phyloP scores from a whole-genome alignment of 2,797 vertebrate species.

The Chelidonichthys spinosus region DNA sequence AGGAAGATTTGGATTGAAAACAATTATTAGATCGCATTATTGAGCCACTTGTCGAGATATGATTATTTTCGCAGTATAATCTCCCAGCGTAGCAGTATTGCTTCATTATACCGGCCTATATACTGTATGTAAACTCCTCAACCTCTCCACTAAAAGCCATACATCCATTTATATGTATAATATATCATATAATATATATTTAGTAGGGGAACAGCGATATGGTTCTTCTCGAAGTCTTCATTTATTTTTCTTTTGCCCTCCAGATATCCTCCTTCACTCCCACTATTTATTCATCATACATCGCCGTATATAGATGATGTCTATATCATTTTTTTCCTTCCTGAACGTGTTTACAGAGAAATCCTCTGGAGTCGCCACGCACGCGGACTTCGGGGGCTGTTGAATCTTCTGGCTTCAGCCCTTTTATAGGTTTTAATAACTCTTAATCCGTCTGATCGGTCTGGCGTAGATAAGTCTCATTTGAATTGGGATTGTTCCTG shows the following conservation, averaged over 20 bases:
- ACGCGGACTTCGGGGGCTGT: constrained; percentile 80
- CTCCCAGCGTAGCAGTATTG: not conserved
- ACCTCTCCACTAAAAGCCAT: not conserved
- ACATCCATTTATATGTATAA: too few relatives aligned
- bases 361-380: constrained; percentile 68
- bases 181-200: too few relatives aligned
- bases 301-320: constrained; percentile 50
- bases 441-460: constrained; percentile 91
- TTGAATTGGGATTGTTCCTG: constrained; percentile 86
- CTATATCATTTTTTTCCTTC: constrained; percentile 48
- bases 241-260: not conserved
- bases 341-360: constrained; percentile 51
- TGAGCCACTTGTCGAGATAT: not conserved
- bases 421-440: constrained; percentile 90
- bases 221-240: not conserved
- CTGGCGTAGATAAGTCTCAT: constrained; percentile 91
- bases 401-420: constrained; percentile 74
- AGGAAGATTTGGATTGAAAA: constrained; percentile 4
- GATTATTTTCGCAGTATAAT: not conserved
- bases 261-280: not conserved
- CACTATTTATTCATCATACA: constrained; percentile 26
- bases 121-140: not conserved
- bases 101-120: not conserved
- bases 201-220: not conserved
- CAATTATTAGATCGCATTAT: not conserved